Evolutionary conservation across 1,140 invertebrate species (phyloP).

Genomic region (Asbolus verrucosus): DNA sequence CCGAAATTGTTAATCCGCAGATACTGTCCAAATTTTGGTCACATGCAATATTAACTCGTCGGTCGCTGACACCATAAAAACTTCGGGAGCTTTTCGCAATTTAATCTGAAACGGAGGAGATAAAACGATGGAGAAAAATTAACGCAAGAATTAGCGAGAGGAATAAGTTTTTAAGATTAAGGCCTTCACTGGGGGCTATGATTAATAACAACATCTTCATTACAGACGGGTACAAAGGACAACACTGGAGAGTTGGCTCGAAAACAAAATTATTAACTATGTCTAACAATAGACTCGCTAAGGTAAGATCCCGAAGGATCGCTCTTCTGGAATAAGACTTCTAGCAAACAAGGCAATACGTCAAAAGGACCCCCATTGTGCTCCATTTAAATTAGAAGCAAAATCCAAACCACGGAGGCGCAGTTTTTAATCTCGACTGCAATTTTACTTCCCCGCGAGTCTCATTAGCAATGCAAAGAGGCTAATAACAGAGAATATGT

Average conservation of each 20-base stretch:
- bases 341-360: conserved; percentile 20
- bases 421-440: conserved; percentile 50
- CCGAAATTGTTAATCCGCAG: too few species aligned
- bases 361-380: conserved; percentile 39
- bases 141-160: too few species aligned
- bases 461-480: conserved; percentile 51
- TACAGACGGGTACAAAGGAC: background rate
- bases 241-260: background rate
- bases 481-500: conserved; percentile 49
- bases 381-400: conserved; percentile 48
- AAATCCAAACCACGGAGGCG: conserved; percentile 45
- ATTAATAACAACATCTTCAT: too few species aligned
- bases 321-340: background rate
- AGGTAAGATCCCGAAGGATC: conserved; percentile 27
- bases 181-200: too few species aligned
- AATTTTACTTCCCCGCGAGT: conserved; percentile 46
- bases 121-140: too few species aligned
- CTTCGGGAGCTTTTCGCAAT: too few species aligned
- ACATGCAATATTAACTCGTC: too few species aligned
- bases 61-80: too few species aligned
- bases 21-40: too few species aligned
- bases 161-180: too few species aligned
- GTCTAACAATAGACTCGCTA: conserved; percentile 19
- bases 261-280: conserved; percentile 10
- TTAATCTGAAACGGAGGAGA: too few species aligned